These are phyloP conservation scores for Nibea albiflora DNA, from an alignment of 2,113 vertebrate species.

Conservation along the genomic window DNA sequence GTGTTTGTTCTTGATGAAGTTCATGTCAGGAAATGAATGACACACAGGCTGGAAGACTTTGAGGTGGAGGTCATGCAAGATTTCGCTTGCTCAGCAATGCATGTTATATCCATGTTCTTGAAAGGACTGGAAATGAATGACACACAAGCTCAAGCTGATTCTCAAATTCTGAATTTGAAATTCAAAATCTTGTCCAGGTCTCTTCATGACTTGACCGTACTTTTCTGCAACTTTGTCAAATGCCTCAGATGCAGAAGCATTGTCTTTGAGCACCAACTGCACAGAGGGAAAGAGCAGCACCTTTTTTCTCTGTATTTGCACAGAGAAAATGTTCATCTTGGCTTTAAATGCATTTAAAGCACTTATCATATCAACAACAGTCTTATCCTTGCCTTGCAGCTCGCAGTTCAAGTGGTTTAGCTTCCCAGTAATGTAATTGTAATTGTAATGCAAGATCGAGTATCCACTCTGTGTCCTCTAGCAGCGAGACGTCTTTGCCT, in stretches of 20 bases:
- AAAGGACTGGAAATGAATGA: slow-evolving; percentile 18
- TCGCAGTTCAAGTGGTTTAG: slow-evolving; percentile 65
- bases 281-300: slow-evolving; percentile 63
- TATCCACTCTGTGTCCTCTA: too few species aligned
- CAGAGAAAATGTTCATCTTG: slow-evolving; percentile 58
- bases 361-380: slow-evolving; percentile 1
- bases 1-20: too few species aligned
- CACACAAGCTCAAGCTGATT: too few species aligned
- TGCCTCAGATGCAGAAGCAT: slow-evolving; percentile 33
- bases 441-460: neutral
- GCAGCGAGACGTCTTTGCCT: neutral
- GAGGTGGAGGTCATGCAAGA: slow-evolving; percentile 9
- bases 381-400: slow-evolving; percentile 66
- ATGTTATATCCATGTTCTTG: neutral
- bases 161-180: too few species aligned
- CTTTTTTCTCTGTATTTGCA: slow-evolving; percentile 54
- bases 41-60: neutral
- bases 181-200: neutral
- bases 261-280: slow-evolving; percentile 54
- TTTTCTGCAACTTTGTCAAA: neutral
- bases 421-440: slow-evolving; percentile 31
- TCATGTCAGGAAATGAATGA: too few species aligned
- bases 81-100: slow-evolving; percentile 25
- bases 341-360: slow-evolving; percentile 55
- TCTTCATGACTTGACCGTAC: slow-evolving; percentile 3